phyloP scores from a whole-genome alignment of 2,797 vertebrate genomes.

The Furcifer pardalis region DNA sequence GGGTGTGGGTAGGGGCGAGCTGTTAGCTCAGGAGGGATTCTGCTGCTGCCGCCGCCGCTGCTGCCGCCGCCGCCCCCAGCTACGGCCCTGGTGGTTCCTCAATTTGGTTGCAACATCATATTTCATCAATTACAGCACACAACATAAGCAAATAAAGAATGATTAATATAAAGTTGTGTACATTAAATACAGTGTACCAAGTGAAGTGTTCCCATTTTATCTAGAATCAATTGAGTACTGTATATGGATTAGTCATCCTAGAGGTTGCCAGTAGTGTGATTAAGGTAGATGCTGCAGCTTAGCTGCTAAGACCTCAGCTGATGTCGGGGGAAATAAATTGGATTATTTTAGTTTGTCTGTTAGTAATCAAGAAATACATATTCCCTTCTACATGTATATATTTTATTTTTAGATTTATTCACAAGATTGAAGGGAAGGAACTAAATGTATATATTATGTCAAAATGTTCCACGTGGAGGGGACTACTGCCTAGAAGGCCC shows the following conservation, averaged over 20 bases:
- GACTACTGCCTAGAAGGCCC: no score
- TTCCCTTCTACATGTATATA: no score
- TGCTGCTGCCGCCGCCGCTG: no score
- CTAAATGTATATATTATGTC: no score
- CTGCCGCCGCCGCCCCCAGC: no score
- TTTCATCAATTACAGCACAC: slow-evolving; percentile 20
- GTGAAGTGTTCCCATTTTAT: slow-evolving; percentile 30
- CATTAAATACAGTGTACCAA: slow-evolving; percentile 18
- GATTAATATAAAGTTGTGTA: slow-evolving; percentile 18
- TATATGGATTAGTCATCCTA: slow-evolving; percentile 30
- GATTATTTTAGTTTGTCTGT: neutral
- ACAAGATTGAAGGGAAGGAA: no score
- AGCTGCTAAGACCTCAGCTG: neutral
- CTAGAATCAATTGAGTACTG: neutral
- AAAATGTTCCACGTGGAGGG: no score
- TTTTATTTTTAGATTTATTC: no score
- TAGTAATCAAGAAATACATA: no score
- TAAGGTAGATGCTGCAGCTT: slow-evolving; percentile 3
- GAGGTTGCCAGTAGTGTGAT: neutral
- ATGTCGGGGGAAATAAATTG: neutral
- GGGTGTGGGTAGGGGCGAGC: no score
- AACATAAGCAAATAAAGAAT: slow-evolving; percentile 22
- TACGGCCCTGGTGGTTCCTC: slow-evolving; percentile 17
- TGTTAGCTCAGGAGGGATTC: no score
- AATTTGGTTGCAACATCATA: slow-evolving; percentile 14